These are phyloP conservation scores for Sciurus niger DNA, from an alignment of 2,113 vertebrate genomes.

Conservation along the genomic window DNA sequence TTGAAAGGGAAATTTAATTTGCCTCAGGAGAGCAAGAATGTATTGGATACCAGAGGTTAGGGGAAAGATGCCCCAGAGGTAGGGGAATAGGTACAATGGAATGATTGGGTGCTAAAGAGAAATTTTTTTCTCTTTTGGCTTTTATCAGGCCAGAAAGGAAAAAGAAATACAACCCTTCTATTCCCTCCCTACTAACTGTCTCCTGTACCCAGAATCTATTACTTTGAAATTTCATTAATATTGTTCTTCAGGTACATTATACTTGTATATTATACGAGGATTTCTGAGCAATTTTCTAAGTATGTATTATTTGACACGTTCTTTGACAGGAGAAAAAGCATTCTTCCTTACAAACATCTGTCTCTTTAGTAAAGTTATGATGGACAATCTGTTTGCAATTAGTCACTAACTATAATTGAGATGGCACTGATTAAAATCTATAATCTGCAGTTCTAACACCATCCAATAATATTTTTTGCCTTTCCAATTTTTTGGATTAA, in stretches of 20 bases:
- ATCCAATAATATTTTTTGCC: background rate
- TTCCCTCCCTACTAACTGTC: background rate
- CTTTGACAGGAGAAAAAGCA: background rate
- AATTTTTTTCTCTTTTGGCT: background rate
- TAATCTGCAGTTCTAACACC: background rate
- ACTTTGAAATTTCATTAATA: background rate
- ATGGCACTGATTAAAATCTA: background rate
- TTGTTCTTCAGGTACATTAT: background rate
- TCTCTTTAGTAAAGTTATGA: slow-evolving; percentile 2
- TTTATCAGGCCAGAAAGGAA: background rate
- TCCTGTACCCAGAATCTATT: background rate
- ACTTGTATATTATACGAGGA: background rate
- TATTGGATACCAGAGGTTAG: background rate
- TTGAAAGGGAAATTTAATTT: background rate
- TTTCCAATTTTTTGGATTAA: background rate
- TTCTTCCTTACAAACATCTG: background rate
- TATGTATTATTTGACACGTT: background rate
- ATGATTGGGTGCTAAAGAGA: background rate
- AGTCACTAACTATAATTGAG: background rate
- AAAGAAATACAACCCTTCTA: background rate
- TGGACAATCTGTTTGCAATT: background rate
- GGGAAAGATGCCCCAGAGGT: background rate
- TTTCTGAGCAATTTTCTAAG: background rate
- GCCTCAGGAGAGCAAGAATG: background rate
- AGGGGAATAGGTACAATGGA: background rate